Percentiles rank a stretch among this genome's conserved stretches.
Evolutionary conservation across 2,888 invertebrate genomes (phyloP).

Genomic region (Nudaria mundana): DNA sequence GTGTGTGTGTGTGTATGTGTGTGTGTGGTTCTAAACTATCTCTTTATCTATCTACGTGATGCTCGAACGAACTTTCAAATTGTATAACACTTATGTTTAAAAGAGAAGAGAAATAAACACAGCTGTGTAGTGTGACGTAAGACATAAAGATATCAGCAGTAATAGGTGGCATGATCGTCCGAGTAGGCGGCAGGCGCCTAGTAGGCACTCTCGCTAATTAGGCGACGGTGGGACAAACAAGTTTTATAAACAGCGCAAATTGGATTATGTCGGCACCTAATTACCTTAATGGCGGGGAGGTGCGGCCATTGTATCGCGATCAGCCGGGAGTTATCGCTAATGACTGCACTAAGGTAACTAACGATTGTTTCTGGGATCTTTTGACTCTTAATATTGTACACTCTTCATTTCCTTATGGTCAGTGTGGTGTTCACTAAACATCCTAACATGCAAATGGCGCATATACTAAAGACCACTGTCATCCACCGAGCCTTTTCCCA

Average conservation of each 20-base stretch:
- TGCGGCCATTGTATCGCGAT: background rate
- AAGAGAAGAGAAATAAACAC: conserved; percentile 7
- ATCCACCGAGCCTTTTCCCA: no score
- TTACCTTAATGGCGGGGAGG: conserved; percentile 44
- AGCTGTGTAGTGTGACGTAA: conserved; percentile 1
- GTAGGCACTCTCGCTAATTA: conserved; percentile 39
- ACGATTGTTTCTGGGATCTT: background rate
- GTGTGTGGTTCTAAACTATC: background rate
- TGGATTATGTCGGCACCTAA: conserved; percentile 42
- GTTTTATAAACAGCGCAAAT: conserved; percentile 43
- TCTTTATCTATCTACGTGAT: no score
- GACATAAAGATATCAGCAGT: no score
- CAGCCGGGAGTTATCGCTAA: background rate
- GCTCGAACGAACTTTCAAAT: no score
- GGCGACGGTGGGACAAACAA: conserved; percentile 27
- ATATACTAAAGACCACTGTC: no score
- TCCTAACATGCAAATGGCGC: no score
- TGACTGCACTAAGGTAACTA: background rate
- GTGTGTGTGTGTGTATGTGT: background rate
- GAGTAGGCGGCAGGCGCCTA: conserved; percentile 9
- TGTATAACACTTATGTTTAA: no score
- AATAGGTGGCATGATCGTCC: conserved; percentile 10
- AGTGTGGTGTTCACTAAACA: no score
- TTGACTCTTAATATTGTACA: no score
- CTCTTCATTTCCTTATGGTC: no score